Base-by-base conservation (phyloP, 1,140 invertebrate species). In the Lasioglossum baleicum region DNA sequence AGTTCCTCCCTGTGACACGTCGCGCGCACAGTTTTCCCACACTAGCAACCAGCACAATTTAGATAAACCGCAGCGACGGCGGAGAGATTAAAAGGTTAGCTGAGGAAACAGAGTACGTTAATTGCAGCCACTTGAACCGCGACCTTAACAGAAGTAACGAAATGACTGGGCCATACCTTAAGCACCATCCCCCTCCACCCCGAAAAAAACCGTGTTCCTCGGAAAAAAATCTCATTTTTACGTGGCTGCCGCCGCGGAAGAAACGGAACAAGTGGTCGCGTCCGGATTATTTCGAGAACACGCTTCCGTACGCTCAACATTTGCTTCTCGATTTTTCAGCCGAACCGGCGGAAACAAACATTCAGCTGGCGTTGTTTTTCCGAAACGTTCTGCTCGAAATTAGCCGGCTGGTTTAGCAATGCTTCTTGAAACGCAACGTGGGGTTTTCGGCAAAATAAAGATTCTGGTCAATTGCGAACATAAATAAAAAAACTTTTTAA, bases 71-170 rank as follows among this genome's bases (percentile, higher is more conserved):
- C 48, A 8, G 44, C 35, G 11, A 44, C 44, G 48, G 72, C 13
- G 35, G 64, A 44, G 44, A 81, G 82, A 83, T 83, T 81, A 83
- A 83, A 83, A 83, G 82, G 80, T 83, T 81, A 77, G 60, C 65
- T 42, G 67, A 75, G 82, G 67, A 75, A 76, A 75, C 74, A 56
- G 40, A 64, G 78, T 81, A 83, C 82, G 79, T 83, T 83, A 83
- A 83, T 83, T 81, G 78, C 72, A 68, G 78, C 26, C 58, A 75
- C 72, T 83, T 83, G 78, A 83, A 83, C 78, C 78, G 48, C 67
- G 82, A 81, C 82, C 78, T 81, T 56, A 60, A 44, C 61, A 66
- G 70, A 71, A 68, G 35, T 42, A 15, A 79, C 70, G 22, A 75
- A 75, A 64, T 35, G 63, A 10, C 42, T 15, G n/a, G 58, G 51